These are phyloP conservation scores for Prunella himalayana DNA, from an alignment of 2,113 vertebrate species.

Conservation along the genomic window DNA sequence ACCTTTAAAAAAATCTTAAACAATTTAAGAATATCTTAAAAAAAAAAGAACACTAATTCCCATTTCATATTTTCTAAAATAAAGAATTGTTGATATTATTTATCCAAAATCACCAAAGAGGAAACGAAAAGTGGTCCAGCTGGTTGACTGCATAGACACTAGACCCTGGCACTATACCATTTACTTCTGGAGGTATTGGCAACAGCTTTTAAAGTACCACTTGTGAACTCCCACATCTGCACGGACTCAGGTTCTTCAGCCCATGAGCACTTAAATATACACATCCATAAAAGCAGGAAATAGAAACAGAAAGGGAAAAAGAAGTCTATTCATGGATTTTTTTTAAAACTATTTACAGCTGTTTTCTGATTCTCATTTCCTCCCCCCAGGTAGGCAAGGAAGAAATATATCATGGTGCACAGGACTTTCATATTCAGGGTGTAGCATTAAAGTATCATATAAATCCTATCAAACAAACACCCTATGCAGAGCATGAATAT, in stretches of 20 bases:
- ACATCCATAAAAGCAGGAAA: background rate
- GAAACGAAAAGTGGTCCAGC: background rate
- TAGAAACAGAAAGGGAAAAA: background rate
- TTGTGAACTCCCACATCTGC: background rate
- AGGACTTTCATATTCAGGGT: background rate
- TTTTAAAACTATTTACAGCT: background rate
- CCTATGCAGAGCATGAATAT: background rate
- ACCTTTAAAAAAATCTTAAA: background rate
- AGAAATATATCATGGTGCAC: background rate
- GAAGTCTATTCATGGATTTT: fast-evolving
- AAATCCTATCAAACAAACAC: background rate
- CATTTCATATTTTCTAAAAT: background rate
- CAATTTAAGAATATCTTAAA: background rate
- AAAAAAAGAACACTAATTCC: background rate
- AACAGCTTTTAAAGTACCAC: background rate
- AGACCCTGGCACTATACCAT: background rate
- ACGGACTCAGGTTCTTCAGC: background rate
- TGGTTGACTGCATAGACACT: background rate
- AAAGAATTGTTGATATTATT: background rate
- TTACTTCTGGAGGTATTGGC: background rate
- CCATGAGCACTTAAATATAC: background rate
- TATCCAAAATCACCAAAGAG: background rate
- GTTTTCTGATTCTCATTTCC: background rate
- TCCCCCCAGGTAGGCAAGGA: background rate
- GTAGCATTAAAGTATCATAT: background rate